Percentiles rank a stretch among this genome's conserved stretches.
These are phyloP conservation scores for Halocaridina rubra DNA, from an alignment of 2,888 invertebrate genomes.

Conservation along the genomic window DNA sequence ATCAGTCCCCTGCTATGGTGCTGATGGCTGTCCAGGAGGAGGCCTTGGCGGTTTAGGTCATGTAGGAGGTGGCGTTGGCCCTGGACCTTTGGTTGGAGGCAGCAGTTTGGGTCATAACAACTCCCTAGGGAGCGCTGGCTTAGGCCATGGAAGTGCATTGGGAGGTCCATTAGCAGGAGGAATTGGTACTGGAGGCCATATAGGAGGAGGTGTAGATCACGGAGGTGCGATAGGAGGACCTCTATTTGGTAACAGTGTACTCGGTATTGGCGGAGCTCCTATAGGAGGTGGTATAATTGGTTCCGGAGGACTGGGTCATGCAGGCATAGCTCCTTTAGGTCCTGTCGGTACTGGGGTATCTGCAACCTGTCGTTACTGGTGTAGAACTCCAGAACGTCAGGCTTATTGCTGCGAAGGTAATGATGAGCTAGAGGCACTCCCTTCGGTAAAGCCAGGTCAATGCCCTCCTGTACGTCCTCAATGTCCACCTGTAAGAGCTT, in stretches of 20 bases:
- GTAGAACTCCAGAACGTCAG: not conserved
- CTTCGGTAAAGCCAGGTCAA: not conserved
- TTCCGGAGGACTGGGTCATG: not conserved
- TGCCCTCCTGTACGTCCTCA: not conserved
- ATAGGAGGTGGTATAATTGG: not conserved
- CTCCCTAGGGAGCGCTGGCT: not conserved
- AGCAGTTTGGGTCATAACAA: not conserved
- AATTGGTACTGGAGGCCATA: no score
- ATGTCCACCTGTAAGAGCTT: not conserved
- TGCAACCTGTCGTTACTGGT: not conserved
- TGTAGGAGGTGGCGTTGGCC: not conserved
- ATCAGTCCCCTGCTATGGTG: no score
- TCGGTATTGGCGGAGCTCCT: not conserved
- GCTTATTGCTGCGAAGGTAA: not conserved
- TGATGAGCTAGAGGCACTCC: not conserved
- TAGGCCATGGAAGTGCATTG: not conserved
- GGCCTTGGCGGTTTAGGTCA: no score
- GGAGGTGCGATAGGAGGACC: not conserved
- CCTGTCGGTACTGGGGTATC: not conserved
- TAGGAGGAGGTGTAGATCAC: no score
- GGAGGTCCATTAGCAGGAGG: no score
- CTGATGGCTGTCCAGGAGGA: no score
- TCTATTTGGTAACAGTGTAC: not conserved
- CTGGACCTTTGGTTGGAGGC: not conserved
- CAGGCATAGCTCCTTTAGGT: no score